Evolutionary conservation across 2,888 invertebrate genomes (phyloP).

Genomic region (Tuberolachnus salignus): DNA sequence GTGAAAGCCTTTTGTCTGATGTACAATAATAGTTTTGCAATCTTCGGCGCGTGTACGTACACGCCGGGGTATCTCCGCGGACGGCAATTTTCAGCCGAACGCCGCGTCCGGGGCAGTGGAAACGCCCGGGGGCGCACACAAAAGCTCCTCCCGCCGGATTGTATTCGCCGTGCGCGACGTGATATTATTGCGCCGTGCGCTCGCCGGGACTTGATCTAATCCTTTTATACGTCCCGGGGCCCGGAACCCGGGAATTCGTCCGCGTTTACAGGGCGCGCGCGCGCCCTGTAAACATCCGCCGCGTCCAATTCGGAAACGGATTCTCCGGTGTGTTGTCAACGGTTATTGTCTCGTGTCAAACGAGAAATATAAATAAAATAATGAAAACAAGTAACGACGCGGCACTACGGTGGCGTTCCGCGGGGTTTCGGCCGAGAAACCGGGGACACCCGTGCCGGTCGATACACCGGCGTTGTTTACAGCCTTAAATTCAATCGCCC

Average conservation of each 20-base stretch:
- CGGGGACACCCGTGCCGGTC: not conserved
- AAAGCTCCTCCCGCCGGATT: slow-evolving; percentile 8
- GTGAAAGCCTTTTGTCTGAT: too few species aligned
- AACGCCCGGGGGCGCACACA: not conserved
- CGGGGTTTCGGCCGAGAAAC: not conserved
- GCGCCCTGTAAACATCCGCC: too few species aligned
- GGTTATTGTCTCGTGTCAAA: slow-evolving; percentile 1
- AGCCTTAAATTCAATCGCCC: not conserved
- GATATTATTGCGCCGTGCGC: too few species aligned
- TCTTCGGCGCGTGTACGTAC: too few species aligned
- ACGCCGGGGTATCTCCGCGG: too few species aligned
- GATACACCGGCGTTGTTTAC: not conserved
- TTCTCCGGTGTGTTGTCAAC: too few species aligned
- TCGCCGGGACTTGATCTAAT: slow-evolving; percentile 11
- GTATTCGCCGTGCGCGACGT: not conserved
- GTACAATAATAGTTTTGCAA: too few species aligned
- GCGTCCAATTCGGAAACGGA: not conserved
- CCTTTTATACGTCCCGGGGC: too few species aligned
- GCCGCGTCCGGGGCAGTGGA: not conserved
- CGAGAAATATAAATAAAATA: too few species aligned
- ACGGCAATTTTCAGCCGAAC: too few species aligned
- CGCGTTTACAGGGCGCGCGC: too few species aligned
- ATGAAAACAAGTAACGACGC: too few species aligned
- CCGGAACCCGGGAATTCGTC: not conserved
- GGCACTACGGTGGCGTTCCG: not conserved